phyloP scores from a whole-genome alignment of 2,888 invertebrate genomes.

The Brenthis hecate region DNA sequence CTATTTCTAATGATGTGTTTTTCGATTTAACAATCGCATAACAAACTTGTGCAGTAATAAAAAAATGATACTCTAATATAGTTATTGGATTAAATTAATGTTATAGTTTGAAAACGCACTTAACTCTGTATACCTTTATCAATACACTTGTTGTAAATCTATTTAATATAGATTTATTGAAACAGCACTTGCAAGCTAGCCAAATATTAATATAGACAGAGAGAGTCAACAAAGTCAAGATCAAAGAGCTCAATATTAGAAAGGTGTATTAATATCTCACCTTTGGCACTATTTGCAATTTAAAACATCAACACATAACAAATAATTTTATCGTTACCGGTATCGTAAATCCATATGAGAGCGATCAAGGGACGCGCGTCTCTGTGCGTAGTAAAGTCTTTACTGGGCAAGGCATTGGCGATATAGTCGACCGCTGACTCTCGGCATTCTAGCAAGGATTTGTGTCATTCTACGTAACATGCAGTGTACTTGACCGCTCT shows the following conservation, averaged over 20 bases:
- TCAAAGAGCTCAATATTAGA: neutral
- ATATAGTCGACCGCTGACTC: constrained; percentile 48
- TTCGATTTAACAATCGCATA: too few relatives aligned
- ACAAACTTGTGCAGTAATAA: too few relatives aligned
- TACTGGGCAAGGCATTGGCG: constrained; percentile 49
- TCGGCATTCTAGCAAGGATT: constrained; percentile 56
- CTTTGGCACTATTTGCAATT: constrained; percentile 20
- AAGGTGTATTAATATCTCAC: neutral
- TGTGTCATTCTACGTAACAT: constrained; percentile 58
- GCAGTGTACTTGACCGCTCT: constrained; percentile 47
- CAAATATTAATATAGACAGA: neutral
- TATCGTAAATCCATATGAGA: constrained; percentile 22
- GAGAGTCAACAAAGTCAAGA: neutral
- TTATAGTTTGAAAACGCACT: too few relatives aligned
- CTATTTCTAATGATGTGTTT: too few relatives aligned
- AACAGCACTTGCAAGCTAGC: neutral
- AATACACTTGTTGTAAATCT: too few relatives aligned
- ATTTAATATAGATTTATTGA: too few relatives aligned
- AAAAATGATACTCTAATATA: too few relatives aligned
- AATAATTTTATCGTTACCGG: constrained; percentile 17
- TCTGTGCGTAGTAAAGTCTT: constrained; percentile 44
- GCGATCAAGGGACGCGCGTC: constrained; percentile 44
- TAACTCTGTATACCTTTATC: too few relatives aligned
- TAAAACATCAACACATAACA: constrained; percentile 21
- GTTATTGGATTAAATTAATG: too few relatives aligned